Conservation (phyloP, 2,797 vertebrate species). For the Setipinna tenuifilis region DNA sequence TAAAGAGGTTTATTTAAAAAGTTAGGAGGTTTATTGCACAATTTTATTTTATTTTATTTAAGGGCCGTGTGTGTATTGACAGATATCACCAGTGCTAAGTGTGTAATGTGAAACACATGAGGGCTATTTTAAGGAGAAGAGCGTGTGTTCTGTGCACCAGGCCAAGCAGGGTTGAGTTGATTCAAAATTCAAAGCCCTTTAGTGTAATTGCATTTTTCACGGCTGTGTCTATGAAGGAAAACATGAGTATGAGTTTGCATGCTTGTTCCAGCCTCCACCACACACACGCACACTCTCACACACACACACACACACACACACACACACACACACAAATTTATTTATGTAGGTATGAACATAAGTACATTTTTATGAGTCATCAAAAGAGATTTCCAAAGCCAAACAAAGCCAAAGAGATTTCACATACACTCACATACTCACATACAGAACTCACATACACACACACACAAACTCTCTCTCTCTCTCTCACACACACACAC, state of each 20-base stretch:
- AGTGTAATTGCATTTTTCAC: neutral
- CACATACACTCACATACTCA: neutral
- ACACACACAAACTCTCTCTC: neutral
- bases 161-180: neutral
- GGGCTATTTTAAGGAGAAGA: neutral
- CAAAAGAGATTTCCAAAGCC: too few relatives aligned
- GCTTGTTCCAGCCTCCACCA: too few relatives aligned
- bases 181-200: neutral
- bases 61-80: neutral
- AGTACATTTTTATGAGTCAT: too few relatives aligned
- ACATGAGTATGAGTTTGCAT: neutral
- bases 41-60: neutral
- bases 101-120: neutral
- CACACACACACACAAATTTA: too few relatives aligned
- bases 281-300: too few relatives aligned
- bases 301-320: too few relatives aligned
- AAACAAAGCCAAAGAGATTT: too few relatives aligned
- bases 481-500: neutral
- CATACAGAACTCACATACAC: neutral
- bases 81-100: neutral
- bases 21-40: neutral
- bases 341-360: too few relatives aligned
- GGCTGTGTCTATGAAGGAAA: neutral
- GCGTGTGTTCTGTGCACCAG: neutral
- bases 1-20: neutral